phyloP scores from a whole-genome alignment of 2,888 invertebrate species.

The Sclerodermus sp. region DNA sequence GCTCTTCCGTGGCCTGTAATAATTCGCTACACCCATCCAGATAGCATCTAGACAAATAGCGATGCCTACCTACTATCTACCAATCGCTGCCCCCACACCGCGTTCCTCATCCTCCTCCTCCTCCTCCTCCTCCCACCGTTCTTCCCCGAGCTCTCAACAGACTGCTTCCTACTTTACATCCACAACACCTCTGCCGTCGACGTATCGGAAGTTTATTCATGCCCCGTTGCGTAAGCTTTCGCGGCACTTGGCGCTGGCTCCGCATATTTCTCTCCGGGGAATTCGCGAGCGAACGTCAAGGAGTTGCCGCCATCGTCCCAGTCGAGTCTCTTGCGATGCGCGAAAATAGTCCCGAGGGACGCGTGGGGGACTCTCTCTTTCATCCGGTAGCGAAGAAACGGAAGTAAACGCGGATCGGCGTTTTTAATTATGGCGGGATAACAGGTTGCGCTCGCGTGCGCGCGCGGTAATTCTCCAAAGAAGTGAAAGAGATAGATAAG shows the following conservation, averaged over 20 bases:
- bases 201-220: not conserved
- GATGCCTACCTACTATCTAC: slow-evolving; percentile 37
- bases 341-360: no score
- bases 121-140: not conserved
- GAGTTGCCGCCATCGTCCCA: no score
- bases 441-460: no score
- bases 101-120: not conserved
- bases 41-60: slow-evolving; percentile 53
- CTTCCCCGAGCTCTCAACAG: not conserved
- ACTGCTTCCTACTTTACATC: not conserved
- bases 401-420: no score
- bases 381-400: no score
- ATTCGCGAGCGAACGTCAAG: no score
- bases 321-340: no score
- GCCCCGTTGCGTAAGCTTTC: not conserved
- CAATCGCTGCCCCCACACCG: slow-evolving; percentile 22
- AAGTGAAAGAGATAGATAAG: not conserved
- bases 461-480: no score
- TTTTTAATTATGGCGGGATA: no score
- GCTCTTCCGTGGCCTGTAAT: slow-evolving; percentile 42
- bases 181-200: not conserved
- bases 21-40: slow-evolving; percentile 50
- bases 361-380: no score
- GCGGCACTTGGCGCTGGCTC: no score
- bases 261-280: no score